A percentile compares a stretch with the other conserved stretches of the same genome.
phyloP scores from a whole-genome alignment of 2,888 invertebrate genomes.

The Lithophane socia region DNA sequence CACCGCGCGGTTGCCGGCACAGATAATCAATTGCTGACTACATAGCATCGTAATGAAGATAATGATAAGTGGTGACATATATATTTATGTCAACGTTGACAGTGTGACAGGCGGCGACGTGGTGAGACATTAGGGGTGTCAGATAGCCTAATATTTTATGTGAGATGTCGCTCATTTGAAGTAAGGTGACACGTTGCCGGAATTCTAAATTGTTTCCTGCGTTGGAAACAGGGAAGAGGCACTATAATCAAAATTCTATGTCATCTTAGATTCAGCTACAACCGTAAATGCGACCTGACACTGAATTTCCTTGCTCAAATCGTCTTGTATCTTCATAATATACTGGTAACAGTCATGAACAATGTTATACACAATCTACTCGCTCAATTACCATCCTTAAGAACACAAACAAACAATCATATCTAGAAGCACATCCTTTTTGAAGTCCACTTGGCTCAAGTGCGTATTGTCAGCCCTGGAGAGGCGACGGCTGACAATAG shows the following conservation, averaged over 20 bases:
- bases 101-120: slow-evolving; percentile 51
- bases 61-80: slow-evolving; percentile 64
- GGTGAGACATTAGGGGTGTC: slow-evolving; percentile 55
- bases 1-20: slow-evolving; percentile 41
- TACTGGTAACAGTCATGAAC: not conserved
- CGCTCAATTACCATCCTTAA: slow-evolving; percentile 23
- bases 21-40: slow-evolving; percentile 62
- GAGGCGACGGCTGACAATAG: slow-evolving; percentile 62
- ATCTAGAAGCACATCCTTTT: slow-evolving; percentile 34
- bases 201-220: slow-evolving; percentile 47
- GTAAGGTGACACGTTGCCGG: slow-evolving; percentile 18
- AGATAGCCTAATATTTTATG: slow-evolving; percentile 31
- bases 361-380: slow-evolving; percentile 19
- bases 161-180: slow-evolving; percentile 10
- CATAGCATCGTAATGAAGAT: slow-evolving; percentile 60
- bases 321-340: not conserved
- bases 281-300: not conserved
- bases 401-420: slow-evolving; percentile 41
- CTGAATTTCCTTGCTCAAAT: slow-evolving; percentile 12
- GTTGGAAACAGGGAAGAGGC: slow-evolving; percentile 2
- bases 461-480: slow-evolving; percentile 54
- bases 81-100: slow-evolving; percentile 64
- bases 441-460: slow-evolving; percentile 41
- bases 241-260: slow-evolving; percentile 13
- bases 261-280: not conserved